Evolutionary conservation across 2,888 invertebrate genomes (phyloP), one percentile per base, ranked within the genome.

Genomic region (Mythimna albipuncta): DNA sequence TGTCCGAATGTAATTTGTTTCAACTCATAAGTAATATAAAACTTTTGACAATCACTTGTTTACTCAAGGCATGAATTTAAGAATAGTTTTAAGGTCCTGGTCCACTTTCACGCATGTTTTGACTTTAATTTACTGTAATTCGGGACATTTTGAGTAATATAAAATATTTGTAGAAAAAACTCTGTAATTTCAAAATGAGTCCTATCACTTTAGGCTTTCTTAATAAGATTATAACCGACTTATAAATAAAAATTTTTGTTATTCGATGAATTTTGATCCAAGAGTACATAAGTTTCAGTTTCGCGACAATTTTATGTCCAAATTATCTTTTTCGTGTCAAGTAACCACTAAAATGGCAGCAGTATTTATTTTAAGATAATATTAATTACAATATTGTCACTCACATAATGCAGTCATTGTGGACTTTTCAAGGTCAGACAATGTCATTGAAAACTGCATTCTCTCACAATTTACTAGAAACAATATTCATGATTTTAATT

Each of bases 1-100:
- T 79, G 66, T 71, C 47, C 13, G 66, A 81, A 74, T 85, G 83
- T 83, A 86, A 85, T 85, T 85, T 84, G 84, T 83, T 82, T 26
- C 81, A 77, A 77, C 55, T 69, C 58, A 54, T 68, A 75, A 79
- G 73, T 75, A 78, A 79, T 65, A 72, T 64, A 80, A 86, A 69
- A 73, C 72, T 72, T 70, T 78, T 80, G 77, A 69, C 57, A 79
- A 61, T 74, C 64, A 82, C 67, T 81, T 75, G 72, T 77, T 77
- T 75, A 77, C 72, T 83, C 64, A 80, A 86, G 88, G 89, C 89
- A 90, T 90, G 90, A 83, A 80, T 83, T 82, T 78, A 77, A 82
- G 77, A 85, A 84, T 82, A 79, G 74, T 79, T 83, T 77, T 76
- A 75, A 87, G 85, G 77, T 85, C 86, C 82, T 84, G 89, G 89